Evolutionary conservation across 2,888 invertebrate species (phyloP).

Genomic region (Unio pictorum): DNA sequence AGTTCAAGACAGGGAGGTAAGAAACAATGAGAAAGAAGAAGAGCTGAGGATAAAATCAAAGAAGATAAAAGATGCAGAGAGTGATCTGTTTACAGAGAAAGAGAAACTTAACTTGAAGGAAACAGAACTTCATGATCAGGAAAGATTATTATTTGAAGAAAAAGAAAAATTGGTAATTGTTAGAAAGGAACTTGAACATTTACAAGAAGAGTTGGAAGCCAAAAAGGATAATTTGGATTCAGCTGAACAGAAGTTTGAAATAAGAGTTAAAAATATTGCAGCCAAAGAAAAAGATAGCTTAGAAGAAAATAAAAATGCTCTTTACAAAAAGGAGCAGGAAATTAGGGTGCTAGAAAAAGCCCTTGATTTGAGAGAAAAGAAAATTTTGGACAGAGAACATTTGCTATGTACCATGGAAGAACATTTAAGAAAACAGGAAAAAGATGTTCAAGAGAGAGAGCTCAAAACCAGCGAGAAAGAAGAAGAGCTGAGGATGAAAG

Average conservation of each 20-base stretch:
- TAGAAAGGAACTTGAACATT: conserved; percentile 16
- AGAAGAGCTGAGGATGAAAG: conserved; percentile 1
- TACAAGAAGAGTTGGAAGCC: conserved; percentile 13
- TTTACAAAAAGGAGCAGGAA: conserved; percentile 2
- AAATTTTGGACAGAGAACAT: too few relatives aligned
- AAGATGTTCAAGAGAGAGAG: too few relatives aligned
- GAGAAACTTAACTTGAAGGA: too few relatives aligned
- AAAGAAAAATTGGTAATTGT: conserved; percentile 1
- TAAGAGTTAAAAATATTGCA: not conserved
- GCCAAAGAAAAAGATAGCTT: not conserved
- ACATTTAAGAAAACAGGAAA: too few relatives aligned
- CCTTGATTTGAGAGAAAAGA: not conserved
- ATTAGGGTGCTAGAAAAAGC: conserved; percentile 4
- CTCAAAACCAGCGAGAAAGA: too few relatives aligned
- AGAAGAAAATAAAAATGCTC: conserved; percentile 3
- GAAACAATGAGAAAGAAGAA: too few relatives aligned
- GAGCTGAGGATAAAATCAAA: conserved; percentile 4
- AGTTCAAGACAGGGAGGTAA: too few relatives aligned
- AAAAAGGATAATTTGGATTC: conserved; percentile 7
- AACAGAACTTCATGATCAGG: too few relatives aligned
- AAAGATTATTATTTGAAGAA: too few relatives aligned
- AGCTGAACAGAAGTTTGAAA: not conserved
- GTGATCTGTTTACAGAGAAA: too few relatives aligned
- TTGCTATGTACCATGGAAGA: too few relatives aligned
- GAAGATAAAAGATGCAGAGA: conserved; percentile 1